Conservation (phyloP, 2,113 vertebrate genomes). For the Scomber japonicus region DNA sequence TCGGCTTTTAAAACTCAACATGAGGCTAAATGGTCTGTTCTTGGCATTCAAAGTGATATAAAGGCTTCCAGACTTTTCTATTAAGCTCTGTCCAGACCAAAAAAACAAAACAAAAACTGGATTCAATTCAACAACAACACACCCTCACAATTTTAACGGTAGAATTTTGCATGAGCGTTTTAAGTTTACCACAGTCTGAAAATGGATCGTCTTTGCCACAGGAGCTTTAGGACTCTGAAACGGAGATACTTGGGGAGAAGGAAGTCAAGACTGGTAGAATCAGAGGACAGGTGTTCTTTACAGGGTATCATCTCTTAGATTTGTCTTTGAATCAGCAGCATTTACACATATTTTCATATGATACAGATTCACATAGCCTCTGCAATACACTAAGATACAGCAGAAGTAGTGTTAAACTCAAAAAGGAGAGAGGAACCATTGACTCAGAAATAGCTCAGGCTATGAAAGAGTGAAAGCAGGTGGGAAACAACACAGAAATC, state of each 20-base stretch:
- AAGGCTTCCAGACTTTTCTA: constrained; percentile 1
- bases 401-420: constrained; percentile 68
- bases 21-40: constrained; percentile 25
- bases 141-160: constrained; percentile 10
- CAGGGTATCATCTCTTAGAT: constrained; percentile 65
- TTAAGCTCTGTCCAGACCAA: background rate
- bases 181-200: constrained; percentile 11
- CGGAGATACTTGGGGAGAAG: constrained; percentile 17
- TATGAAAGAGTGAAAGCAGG: constrained; percentile 50
- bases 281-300: constrained; percentile 63
- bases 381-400: constrained; percentile 58
- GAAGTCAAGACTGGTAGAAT: constrained; percentile 33
- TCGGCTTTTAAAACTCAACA: constrained; percentile 6
- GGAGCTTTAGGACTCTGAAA: constrained; percentile 30
- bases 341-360: constrained; percentile 80
- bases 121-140: constrained; percentile 6
- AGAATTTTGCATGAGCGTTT: background rate
- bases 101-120: background rate
- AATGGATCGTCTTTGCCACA: constrained; percentile 1
- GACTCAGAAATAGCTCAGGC: constrained; percentile 60
- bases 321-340: constrained; percentile 80
- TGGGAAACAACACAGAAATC: constrained; percentile 43
- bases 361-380: constrained; percentile 77
- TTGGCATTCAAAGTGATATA: constrained; percentile 21
- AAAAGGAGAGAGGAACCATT: constrained; percentile 64